Evolutionary conservation across 2,113 vertebrate genomes (phyloP).

Genomic region (Hydropotes inermis): DNA sequence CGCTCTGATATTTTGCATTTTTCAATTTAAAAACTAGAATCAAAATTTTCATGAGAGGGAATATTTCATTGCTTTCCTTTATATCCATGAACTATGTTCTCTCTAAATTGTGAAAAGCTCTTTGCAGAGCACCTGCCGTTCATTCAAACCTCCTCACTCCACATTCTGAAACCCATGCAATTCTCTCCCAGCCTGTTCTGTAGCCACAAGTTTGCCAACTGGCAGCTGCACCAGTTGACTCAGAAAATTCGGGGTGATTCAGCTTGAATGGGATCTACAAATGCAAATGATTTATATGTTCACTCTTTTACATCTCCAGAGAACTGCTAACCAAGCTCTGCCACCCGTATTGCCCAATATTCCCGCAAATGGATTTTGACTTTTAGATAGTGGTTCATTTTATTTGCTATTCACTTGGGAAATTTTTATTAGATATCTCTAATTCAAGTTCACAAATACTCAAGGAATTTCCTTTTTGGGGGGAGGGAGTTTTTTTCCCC

Average conservation of each 20-base stretch:
- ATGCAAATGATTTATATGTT: background rate
- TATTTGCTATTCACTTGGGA: slow-evolving; percentile 3
- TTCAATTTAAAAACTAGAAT: background rate
- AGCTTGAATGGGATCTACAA: background rate
- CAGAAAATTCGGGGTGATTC: background rate
- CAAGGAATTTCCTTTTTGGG: background rate
- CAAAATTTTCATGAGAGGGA: background rate
- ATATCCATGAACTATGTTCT: background rate
- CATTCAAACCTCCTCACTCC: background rate
- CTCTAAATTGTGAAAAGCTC: background rate
- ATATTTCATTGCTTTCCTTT: background rate
- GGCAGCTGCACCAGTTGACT: background rate
- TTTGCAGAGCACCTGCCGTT: background rate
- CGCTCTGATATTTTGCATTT: background rate
- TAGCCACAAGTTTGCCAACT: background rate
- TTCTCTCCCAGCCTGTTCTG: background rate
- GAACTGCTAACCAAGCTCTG: background rate
- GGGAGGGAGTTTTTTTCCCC: background rate
- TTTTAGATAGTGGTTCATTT: slow-evolving; percentile 4
- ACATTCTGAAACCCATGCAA: fast-evolving
- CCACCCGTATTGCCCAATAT: background rate
- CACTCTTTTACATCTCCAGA: background rate
- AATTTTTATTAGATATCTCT: background rate
- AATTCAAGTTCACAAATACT: background rate
- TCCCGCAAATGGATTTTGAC: background rate